Base-by-base conservation (phyloP, 2,888 invertebrate genomes). In the Willowsia nigromaculata region DNA sequence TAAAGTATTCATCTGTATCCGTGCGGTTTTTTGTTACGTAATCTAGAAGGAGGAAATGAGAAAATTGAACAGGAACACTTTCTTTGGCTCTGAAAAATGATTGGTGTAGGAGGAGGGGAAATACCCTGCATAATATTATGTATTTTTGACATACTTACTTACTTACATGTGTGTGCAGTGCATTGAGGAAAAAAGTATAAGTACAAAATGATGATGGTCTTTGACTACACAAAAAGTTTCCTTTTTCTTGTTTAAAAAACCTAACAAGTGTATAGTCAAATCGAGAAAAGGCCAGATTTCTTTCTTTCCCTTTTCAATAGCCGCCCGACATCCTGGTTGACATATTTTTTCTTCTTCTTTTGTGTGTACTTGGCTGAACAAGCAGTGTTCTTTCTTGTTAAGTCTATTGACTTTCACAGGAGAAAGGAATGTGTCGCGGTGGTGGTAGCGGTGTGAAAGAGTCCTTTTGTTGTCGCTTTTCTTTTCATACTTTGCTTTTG, bases 391-490 rank as follows among this genome's bases (percentile, higher is more conserved):
- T 71, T 65, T 22, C 43, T 71, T 43, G 40, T 71, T 40, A 43
- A 43, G 43, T 68, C 68, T 68, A 68, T 68, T 68, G 68, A 71
- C 71, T 40, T 71, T 43, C 71, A 71, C 18, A 71, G 43, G 22
- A 71, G 43, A 43, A 71, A 71, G 71, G 71, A 71, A 71, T 71
- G 71, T 43, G 43, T 68, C 30, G 62, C 11, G 62, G 62, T 62
- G 30, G 65, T 65, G 15, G 65, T 33, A 22, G 37, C 9, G n/a
- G 81, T 68, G 84, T 84, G 84, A 74, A 84, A 84, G 74, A 30
- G 84, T 71, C 25, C 84, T 84, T 84, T 84, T 84, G 71, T 84
- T 71, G 56, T 33, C 27, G 71, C 43, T 40, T 40, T 71, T 71
- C 71, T 71, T 43, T 71, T 71, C 40, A 71, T 40, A 50, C 53